Percentiles rank a stretch among this genome's conserved stretches.
Conservation (phyloP, 1,140 invertebrate species). For the Sinella curviseta region DNA sequence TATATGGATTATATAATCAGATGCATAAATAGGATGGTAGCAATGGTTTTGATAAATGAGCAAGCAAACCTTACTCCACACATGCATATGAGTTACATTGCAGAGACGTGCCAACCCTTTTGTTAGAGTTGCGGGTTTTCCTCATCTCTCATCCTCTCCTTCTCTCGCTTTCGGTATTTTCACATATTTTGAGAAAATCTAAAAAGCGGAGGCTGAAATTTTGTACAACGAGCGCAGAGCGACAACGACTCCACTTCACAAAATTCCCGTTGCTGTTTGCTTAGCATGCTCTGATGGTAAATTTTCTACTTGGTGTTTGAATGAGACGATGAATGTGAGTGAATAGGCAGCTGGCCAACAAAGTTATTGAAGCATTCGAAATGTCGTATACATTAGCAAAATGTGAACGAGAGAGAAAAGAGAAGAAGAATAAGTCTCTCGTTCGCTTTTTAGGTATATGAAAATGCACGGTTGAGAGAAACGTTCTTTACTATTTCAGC, state of each 20-base stretch:
- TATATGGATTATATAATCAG: too few relatives aligned
- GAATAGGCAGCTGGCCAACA: slow-evolving; percentile 21
- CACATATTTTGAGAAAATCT: slow-evolving; percentile 4
- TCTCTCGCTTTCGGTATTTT: neutral
- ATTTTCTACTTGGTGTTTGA: neutral
- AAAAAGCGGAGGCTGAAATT: neutral
- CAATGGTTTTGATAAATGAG: too few relatives aligned
- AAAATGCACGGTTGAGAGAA: neutral
- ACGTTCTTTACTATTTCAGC: neutral
- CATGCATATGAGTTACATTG: slow-evolving; percentile 5
- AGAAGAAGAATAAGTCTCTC: neutral
- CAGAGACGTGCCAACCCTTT: slow-evolving; percentile 16
- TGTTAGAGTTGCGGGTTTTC: slow-evolving; percentile 11
- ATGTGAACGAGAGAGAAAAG: slow-evolving; percentile 8
- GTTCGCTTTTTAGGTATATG: neutral
- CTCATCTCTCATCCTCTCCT: neutral
- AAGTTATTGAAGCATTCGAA: slow-evolving; percentile 23
- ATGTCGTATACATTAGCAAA: slow-evolving; percentile 21
- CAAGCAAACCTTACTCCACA: neutral
- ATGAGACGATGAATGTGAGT: slow-evolving; percentile 7
- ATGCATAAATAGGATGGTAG: too few relatives aligned
- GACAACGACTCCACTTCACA: too few relatives aligned
- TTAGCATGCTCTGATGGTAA: too few relatives aligned
- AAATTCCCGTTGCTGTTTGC: too few relatives aligned
- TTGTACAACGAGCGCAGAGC: too few relatives aligned